phyloP scores from a whole-genome alignment of 2,888 invertebrate species.

The Drosophila engyochracea region DNA sequence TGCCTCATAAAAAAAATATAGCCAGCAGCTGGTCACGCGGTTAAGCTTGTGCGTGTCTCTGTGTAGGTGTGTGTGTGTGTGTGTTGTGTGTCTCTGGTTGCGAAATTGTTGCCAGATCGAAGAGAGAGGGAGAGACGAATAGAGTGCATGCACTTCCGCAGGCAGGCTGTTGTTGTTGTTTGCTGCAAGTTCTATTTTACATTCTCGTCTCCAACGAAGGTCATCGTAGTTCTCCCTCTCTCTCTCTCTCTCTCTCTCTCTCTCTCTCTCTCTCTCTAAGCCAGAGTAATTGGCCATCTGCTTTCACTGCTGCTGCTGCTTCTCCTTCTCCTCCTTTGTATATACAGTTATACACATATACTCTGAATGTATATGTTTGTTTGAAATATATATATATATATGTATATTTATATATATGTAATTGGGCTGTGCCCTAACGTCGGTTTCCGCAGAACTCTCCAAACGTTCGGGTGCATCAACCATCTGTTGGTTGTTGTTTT shows the following conservation, averaged over 20 bases:
- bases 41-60: constrained; percentile 24
- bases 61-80: constrained; percentile 12
- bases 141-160: constrained; percentile 67
- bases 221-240: constrained; percentile 35
- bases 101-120: constrained; percentile 47
- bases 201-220: constrained; percentile 64
- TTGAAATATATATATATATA: constrained; percentile 31
- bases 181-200: constrained; percentile 54
- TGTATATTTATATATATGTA: constrained; percentile 34
- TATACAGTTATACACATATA: constrained; percentile 52
- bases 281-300: constrained; percentile 36
- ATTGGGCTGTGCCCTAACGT: constrained; percentile 57
- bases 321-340: constrained; percentile 24
- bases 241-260: neutral
- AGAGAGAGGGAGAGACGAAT: constrained; percentile 29
- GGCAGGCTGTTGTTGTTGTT: constrained; percentile 43
- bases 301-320: constrained; percentile 26
- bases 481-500: constrained; percentile 52
- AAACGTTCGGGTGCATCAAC: constrained; percentile 76
- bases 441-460: constrained; percentile 77
- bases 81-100: constrained; percentile 26
- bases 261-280: constrained; percentile 4
- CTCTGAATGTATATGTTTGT: constrained; percentile 28
- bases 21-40: constrained; percentile 75
- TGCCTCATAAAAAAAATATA: constrained; percentile 24